Evolutionary conservation across 2,888 invertebrate species (phyloP).

Genomic region (Alentia gelatinosa): DNA sequence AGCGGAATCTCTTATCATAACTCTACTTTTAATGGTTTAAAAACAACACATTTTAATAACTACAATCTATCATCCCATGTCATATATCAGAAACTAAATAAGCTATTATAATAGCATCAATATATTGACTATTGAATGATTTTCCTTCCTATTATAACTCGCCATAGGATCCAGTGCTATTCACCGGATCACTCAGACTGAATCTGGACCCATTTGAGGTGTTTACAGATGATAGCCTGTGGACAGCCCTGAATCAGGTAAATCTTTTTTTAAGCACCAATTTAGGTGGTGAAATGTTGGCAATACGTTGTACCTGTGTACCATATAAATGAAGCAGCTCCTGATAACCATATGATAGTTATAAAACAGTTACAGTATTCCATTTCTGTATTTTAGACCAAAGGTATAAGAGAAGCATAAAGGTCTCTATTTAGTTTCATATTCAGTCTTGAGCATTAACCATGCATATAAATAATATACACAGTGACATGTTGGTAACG

Average conservation of each 20-base stretch:
- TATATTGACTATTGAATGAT: too few relatives aligned
- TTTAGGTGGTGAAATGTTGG: background rate
- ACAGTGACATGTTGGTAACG: too few relatives aligned
- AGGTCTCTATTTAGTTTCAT: background rate
- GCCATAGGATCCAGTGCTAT: slow-evolving; percentile 64
- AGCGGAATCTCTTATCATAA: too few relatives aligned
- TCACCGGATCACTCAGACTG: slow-evolving; percentile 65
- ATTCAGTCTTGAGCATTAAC: background rate
- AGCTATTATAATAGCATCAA: too few relatives aligned
- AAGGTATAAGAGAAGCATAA: background rate
- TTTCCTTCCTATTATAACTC: too few relatives aligned
- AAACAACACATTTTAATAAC: too few relatives aligned
- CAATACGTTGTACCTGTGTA: background rate
- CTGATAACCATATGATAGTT: background rate
- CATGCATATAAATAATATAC: too few relatives aligned
- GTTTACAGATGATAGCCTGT: slow-evolving; percentile 70
- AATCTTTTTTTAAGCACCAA: background rate
- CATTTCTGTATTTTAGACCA: background rate
- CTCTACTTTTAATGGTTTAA: too few relatives aligned
- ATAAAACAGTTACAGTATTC: background rate
- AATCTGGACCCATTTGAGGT: slow-evolving; percentile 80
- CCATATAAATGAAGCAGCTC: background rate
- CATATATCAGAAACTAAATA: too few relatives aligned
- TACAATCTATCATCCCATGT: too few relatives aligned
- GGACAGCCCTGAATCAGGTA: background rate